Percentiles rank a stretch among this genome's conserved stretches.
Conservation (phyloP, 2,797 vertebrate species). For the Parauchenoglanis ngamensis region DNA sequence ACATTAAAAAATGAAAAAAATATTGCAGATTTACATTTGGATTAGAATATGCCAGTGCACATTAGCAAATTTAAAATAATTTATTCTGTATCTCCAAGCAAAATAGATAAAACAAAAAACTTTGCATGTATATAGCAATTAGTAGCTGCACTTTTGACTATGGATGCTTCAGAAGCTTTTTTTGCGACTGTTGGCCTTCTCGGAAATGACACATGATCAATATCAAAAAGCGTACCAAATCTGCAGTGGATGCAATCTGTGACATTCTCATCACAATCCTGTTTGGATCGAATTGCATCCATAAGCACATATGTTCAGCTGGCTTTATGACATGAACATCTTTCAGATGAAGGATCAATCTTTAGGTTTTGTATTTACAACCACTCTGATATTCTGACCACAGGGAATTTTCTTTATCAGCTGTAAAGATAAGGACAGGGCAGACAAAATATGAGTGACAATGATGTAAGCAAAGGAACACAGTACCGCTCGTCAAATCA, state of each 20-base stretch:
- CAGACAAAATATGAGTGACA: slow-evolving; percentile 12
- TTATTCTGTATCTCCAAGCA: not conserved
- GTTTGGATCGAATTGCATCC: slow-evolving; percentile 42
- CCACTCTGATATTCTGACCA: not conserved
- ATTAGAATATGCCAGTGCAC: not conserved
- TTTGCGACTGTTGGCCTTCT: not conserved
- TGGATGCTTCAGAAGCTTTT: not conserved
- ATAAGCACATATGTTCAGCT: slow-evolving; percentile 33
- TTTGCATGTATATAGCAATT: not conserved
- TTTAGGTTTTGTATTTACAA: slow-evolving; percentile 29
- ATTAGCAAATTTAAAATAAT: not conserved
- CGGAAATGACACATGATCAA: slow-evolving; percentile 15
- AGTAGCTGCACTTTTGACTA: not conserved
- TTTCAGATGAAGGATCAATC: not conserved
- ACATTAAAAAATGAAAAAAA: no score
- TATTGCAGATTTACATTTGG: not conserved
- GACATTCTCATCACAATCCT: slow-evolving; percentile 50
- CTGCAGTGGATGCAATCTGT: slow-evolving; percentile 39
- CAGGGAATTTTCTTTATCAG: slow-evolving; percentile 22
- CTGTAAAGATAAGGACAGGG: slow-evolving; percentile 49
- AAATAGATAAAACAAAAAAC: not conserved
- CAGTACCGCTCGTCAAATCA: slow-evolving; percentile 29
- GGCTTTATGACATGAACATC: slow-evolving; percentile 32
- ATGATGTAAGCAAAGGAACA: slow-evolving; percentile 25
- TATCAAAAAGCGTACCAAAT: slow-evolving; percentile 45